Evolutionary conservation across 1,140 invertebrate species (phyloP).

Genomic region (Psix sp.): DNA sequence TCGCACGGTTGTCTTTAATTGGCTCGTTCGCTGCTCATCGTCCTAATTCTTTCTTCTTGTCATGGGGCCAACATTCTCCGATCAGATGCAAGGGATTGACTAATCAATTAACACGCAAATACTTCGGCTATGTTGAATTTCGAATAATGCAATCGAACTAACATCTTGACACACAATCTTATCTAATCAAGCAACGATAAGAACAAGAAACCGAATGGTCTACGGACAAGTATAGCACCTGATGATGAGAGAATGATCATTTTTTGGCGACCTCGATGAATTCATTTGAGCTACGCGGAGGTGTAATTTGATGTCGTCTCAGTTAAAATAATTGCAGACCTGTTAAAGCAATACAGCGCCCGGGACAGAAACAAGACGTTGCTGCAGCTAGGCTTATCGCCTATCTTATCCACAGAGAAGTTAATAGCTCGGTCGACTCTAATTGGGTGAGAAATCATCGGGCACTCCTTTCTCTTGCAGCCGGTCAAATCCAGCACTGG

Average conservation of each 20-base stretch:
- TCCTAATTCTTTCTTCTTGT: conserved; percentile 52
- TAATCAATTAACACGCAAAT: conserved; percentile 58
- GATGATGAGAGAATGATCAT: not conserved
- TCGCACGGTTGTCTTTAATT: conserved; percentile 59
- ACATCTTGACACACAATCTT: no score
- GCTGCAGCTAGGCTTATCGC: conserved; percentile 61
- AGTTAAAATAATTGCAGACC: conserved; percentile 40
- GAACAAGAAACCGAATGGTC: conserved; percentile 38
- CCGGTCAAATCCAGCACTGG: conserved; percentile 70
- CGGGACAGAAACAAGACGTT: conserved; percentile 64
- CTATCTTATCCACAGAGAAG: conserved; percentile 76
- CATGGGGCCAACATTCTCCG: conserved; percentile 40
- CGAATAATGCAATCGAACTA: conserved; percentile 26
- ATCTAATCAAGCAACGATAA: conserved; percentile 41
- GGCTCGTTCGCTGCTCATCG: conserved; percentile 55
- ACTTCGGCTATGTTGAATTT: conserved; percentile 47
- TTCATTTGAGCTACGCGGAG: conserved; percentile 17
- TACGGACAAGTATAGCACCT: conserved; percentile 2
- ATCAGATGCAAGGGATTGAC: conserved; percentile 35
- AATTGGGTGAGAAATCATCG: conserved; percentile 71
- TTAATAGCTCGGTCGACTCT: conserved; percentile 77
- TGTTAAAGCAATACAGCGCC: conserved; percentile 34
- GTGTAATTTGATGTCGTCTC: conserved; percentile 34
- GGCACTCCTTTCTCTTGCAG: conserved; percentile 73
- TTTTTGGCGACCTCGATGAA: not conserved